phyloP scores from a whole-genome alignment of 2,113 vertebrate species.

The Manacus vitellinus region DNA sequence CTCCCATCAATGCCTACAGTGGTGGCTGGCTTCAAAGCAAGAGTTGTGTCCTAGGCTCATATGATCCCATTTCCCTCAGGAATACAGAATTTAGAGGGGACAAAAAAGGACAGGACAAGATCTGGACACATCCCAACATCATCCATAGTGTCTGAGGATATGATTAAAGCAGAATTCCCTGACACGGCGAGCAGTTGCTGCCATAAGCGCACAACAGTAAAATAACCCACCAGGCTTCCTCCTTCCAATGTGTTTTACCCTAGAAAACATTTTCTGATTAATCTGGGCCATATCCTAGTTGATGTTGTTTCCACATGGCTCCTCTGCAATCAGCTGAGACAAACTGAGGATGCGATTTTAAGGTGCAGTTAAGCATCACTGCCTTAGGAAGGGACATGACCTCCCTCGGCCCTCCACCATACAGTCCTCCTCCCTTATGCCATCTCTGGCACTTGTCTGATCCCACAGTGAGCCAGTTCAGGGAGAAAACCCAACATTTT shows the following conservation, averaged over 20 bases:
- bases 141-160: neutral
- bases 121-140: neutral
- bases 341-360: neutral
- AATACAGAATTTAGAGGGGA: neutral
- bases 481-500: neutral
- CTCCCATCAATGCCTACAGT: neutral
- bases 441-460: neutral
- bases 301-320: accelerated
- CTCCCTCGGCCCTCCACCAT: neutral
- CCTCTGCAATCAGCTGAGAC: neutral
- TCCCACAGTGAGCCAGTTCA: neutral
- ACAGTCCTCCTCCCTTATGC: neutral
- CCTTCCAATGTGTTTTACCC: neutral
- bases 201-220: accelerated
- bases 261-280: neutral
- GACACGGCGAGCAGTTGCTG: neutral
- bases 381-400: neutral
- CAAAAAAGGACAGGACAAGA: neutral
- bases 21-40: neutral
- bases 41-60: neutral
- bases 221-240: neutral
- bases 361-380: neutral
- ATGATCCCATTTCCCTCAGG: neutral
- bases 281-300: neutral
- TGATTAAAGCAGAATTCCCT: neutral